These are phyloP conservation scores for Odontamblyopus rebecca DNA, from an alignment of 2,797 vertebrate genomes.

Conservation along the genomic window DNA sequence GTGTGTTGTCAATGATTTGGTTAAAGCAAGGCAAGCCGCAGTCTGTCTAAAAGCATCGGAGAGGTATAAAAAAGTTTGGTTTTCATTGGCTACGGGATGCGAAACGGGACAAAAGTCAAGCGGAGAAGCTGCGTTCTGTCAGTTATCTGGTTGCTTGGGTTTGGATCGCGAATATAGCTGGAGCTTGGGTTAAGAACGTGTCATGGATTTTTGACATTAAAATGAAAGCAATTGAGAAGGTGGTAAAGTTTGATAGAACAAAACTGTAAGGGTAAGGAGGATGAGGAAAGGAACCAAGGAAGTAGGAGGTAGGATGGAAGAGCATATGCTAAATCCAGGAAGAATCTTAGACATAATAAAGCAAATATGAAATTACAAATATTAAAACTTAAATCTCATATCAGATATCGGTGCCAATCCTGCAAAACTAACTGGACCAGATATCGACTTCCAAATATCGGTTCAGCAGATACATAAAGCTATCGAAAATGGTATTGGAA, in stretches of 20 bases:
- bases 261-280: not conserved
- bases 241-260: not conserved
- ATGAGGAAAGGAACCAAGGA: not conserved
- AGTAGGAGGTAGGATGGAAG: not conserved
- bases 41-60: constrained; percentile 38
- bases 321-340: not conserved
- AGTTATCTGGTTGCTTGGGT: constrained; percentile 70
- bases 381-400: too few relatives aligned
- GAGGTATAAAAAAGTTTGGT: constrained; percentile 28
- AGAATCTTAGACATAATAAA: not conserved
- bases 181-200: constrained; percentile 27
- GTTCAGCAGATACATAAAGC: too few relatives aligned
- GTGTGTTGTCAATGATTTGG: constrained; percentile 56
- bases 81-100: constrained; percentile 53
- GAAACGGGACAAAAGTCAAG: constrained; percentile 62
- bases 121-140: constrained; percentile 53
- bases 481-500: too few relatives aligned
- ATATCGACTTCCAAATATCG: too few relatives aligned
- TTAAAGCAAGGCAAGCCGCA: constrained; percentile 37
- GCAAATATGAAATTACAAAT: too few relatives aligned
- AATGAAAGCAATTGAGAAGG: not conserved
- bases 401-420: too few relatives aligned
- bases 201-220: constrained; percentile 73
- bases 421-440: too few relatives aligned
- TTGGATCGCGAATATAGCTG: constrained; percentile 65